Evolutionary conservation across 2,888 invertebrate genomes (phyloP), one percentile per base, ranked within the genome.

Genomic region (Eupithecia inturbata): DNA sequence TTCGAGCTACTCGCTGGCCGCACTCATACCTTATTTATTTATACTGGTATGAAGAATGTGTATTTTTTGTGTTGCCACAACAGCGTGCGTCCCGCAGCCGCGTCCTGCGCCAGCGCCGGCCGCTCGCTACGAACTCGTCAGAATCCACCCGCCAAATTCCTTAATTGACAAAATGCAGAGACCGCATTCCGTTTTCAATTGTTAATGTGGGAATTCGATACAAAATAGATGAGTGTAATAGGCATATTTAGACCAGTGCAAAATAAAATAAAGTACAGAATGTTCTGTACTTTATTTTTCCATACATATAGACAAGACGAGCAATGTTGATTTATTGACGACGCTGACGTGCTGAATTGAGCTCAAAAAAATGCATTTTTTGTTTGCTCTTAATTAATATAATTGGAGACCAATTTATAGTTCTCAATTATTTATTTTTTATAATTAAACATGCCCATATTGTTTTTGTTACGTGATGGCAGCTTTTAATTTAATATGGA

Each of bases 1-100:
- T 83, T 82, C 78, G 75, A 80, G 83, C 70, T 84, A 84, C 82
- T 87, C 85, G 84, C 85, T 86, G 86, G 81, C 85, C 84, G 88
- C 87, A 91, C 92, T 93, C 93, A 94, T 93, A 92, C 92, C 92
- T 93, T 94, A 93, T 94, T 94, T 94, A 93, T 93, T 91, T 92
- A 92, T 92, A 91, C 92, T 88, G 92, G 92, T 92, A 93, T 91
- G 90, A 92, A 87, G 93, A 92, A 93, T 93, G 89, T 87, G 81
- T 82, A 83, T 86, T 92, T 93, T 93, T 93, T 93, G 90, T 88
- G 78, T 71, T 75, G 82, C 87, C 86, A 90, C 90, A 91, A 91
- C 92, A 90, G 90, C 88, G 88, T 85, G 89, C 88, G 87, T 87
- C 85, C 88, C 84, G 85, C 85, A 77, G 84, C 82, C 67, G 36